Conservation (phyloP, 1,140 invertebrate species). For the Atta colombica region DNA sequence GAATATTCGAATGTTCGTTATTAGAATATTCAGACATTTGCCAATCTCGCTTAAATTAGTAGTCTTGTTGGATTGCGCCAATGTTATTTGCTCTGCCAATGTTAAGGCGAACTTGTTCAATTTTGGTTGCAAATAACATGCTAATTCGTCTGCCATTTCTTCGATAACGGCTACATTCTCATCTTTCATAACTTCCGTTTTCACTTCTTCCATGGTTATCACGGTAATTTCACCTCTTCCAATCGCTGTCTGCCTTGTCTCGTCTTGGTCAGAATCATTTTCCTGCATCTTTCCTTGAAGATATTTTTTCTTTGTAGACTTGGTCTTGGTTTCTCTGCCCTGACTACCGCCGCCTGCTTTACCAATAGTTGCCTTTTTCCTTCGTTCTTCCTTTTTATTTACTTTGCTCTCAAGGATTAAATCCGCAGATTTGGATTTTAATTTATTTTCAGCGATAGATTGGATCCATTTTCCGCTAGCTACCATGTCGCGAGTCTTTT, state of each 20-base stretch:
- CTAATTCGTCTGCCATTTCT: slow-evolving; percentile 88
- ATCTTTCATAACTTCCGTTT: slow-evolving; percentile 88
- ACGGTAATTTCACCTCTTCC: slow-evolving; percentile 88
- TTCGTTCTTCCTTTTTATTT: slow-evolving; percentile 94
- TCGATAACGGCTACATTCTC: slow-evolving; percentile 90
- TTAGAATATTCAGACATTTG: slow-evolving; percentile 92
- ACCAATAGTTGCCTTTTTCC: slow-evolving; percentile 94
- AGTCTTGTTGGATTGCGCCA: slow-evolving; percentile 83
- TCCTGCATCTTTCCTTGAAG: slow-evolving; percentile 87
- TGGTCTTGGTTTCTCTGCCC: slow-evolving; percentile 98
- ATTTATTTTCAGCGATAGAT: slow-evolving; percentile 82
- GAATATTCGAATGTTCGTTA: slow-evolving; percentile 93
- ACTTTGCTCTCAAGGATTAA: slow-evolving; percentile 87
- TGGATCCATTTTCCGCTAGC: slow-evolving; percentile 88
- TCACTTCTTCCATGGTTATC: slow-evolving; percentile 90
- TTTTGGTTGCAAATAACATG: slow-evolving; percentile 88
- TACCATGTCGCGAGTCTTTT: slow-evolving; percentile 91
- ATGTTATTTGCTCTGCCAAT: slow-evolving; percentile 88
- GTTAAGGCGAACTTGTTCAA: slow-evolving; percentile 87
- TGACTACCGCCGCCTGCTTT: slow-evolving; percentile 96
- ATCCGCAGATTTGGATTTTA: slow-evolving; percentile 83
- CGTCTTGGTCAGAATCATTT: slow-evolving; percentile 89
- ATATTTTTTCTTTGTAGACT: slow-evolving; percentile 94
- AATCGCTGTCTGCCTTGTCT: slow-evolving; percentile 62
- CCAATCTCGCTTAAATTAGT: slow-evolving; percentile 86